Conservation (phyloP, 2,888 invertebrate genomes). For the Acanthosepion esculentum region DNA sequence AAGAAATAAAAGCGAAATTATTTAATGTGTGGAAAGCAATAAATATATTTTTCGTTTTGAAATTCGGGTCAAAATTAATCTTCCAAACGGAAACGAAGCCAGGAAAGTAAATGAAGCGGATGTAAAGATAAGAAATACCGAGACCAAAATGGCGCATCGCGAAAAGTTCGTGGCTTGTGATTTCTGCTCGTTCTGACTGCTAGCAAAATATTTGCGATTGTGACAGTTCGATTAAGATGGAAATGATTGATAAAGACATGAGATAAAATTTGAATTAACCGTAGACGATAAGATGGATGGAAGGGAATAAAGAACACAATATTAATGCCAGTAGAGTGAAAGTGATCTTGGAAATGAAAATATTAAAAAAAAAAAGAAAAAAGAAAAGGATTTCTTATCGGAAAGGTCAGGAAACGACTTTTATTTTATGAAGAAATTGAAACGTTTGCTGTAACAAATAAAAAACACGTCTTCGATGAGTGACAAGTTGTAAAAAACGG, state of each 20-base stretch:
- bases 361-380: not conserved
- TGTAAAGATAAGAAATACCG: not conserved
- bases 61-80: not conserved
- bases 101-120: not conserved
- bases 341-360: not conserved
- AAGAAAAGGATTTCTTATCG: not conserved
- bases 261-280: conserved; percentile 23
- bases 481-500: too few species aligned
- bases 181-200: not conserved
- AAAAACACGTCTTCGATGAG: too few species aligned
- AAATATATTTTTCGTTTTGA: not conserved
- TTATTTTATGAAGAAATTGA: not conserved
- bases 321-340: not conserved
- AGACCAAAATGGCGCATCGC: not conserved
- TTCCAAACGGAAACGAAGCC: not conserved
- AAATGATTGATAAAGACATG: not conserved
- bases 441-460: not conserved
- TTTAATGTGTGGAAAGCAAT: not conserved
- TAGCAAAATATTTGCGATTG: not conserved
- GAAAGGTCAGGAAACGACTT: not conserved
- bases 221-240: conserved; percentile 22
- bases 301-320: not conserved
- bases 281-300: not conserved
- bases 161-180: not conserved
- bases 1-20: not conserved